These are phyloP conservation scores for Brachionus angularis DNA, from an alignment of 1,140 invertebrate species.

Conservation along the genomic window DNA sequence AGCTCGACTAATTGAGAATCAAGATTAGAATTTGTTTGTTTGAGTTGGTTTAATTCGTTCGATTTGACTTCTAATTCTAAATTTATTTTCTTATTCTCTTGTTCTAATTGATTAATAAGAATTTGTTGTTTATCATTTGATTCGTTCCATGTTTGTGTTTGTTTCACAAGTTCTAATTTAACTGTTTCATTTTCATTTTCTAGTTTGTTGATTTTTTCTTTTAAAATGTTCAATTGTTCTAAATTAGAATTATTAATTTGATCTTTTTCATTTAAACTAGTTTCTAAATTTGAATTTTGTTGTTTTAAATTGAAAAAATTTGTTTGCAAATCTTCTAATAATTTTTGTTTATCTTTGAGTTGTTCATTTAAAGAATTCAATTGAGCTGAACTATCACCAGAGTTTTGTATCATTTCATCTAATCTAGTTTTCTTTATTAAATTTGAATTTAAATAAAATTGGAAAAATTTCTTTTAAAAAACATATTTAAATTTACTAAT, in stretches of 20 bases:
- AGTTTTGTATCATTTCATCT: constrained; percentile 56
- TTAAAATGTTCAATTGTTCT: neutral
- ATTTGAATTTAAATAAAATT: no score
- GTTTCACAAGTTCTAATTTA: no score
- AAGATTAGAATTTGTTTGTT: neutral
- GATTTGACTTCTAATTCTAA: no score
- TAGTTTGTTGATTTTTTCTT: no score
- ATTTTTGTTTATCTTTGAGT: constrained; percentile 55
- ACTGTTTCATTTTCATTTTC: no score
- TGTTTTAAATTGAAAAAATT: constrained; percentile 3
- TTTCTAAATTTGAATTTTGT: constrained; percentile 16
- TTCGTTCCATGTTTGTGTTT: no score
- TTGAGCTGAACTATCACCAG: constrained; percentile 56
- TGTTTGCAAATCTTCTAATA: constrained; percentile 47
- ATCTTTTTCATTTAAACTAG: no score
- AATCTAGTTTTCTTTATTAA: constrained; percentile 54
- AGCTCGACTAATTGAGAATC: no score
- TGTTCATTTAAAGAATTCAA: constrained; percentile 55
- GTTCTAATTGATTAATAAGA: constrained; percentile 19
- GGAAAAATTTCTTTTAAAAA: neutral
- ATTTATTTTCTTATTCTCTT: constrained; percentile 54
- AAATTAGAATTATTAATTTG: neutral
- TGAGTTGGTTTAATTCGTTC: constrained; percentile 45
- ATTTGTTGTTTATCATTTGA: no score
- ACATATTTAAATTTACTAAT: neutral